Percentiles rank a stretch among this genome's conserved stretches.
Evolutionary conservation across 2,888 invertebrate species (phyloP).

Genomic region (Hirtodrosophila histrioides): DNA sequence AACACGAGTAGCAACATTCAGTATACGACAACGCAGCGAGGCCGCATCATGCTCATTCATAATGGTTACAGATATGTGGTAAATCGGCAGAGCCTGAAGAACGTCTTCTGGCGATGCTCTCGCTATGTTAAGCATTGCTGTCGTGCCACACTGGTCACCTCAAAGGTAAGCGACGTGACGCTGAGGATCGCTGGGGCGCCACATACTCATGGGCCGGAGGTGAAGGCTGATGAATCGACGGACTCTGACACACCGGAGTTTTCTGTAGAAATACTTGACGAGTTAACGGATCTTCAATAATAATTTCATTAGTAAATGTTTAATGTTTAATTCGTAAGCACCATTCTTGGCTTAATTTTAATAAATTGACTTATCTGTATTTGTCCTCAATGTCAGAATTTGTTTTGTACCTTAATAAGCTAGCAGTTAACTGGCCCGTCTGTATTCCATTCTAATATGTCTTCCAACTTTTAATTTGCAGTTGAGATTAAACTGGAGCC

Average conservation of each 20-base stretch:
- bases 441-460: constrained; percentile 30
- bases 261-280: constrained; percentile 78
- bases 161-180: constrained; percentile 81
- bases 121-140: constrained; percentile 84
- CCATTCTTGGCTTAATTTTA: constrained; percentile 28
- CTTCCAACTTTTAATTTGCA: constrained; percentile 40
- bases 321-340: constrained; percentile 21
- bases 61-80: constrained; percentile 84
- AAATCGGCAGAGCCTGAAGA: constrained; percentile 84
- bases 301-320: constrained; percentile 21
- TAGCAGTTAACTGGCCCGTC: neutral
- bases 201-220: constrained; percentile 83
- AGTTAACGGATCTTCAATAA: constrained; percentile 70
- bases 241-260: constrained; percentile 75
- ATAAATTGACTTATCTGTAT: constrained; percentile 30
- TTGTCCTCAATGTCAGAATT: neutral
- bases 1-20: constrained; percentile 79
- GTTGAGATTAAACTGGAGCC: constrained; percentile 63
- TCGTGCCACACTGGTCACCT: constrained; percentile 83
- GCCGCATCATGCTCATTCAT: constrained; percentile 84
- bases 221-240: constrained; percentile 67
- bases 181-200: constrained; percentile 83
- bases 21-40: constrained; percentile 84
- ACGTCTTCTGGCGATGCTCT: constrained; percentile 84
- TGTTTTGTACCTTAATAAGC: constrained; percentile 23